Base-by-base conservation (phyloP, 2,888 invertebrate genomes). In the Alentia gelatinosa region DNA sequence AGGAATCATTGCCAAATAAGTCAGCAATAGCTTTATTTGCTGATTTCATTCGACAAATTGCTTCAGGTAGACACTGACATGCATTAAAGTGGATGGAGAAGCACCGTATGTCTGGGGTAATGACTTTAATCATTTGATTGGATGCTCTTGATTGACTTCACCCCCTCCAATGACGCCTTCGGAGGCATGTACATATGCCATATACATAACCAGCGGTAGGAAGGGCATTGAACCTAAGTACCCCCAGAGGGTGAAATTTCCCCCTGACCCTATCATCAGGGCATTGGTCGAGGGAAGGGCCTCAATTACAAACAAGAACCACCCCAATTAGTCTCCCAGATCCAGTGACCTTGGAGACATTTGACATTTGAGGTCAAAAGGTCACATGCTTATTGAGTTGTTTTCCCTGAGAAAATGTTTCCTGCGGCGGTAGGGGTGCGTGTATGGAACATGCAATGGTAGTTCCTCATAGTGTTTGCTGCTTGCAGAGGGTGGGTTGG, bases 271-370 rank as follows among this genome's bases (percentile, higher is more conserved):
- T 26, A 68, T 26, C 26, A 68, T 68, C 26, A 68, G 68, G 68
- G 30, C 26, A 9, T 33, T 4, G 26, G 68, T 3, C 1, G 5
- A 68, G 68, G 68, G 68, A 12, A 68, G 68, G 33, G 15, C 79
- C 79, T 23, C 79, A 79, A 79, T 79, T 79, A 79, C 79, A 79
- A 79, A 79, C 23, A 79, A 79, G 79, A 39, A 79, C 79, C 39
- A 79, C 79, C 79, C 79, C 79, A 79, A 79, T 79, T 79, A 79
- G 79, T 75, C 39, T 39, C 39, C 79, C 12, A 33, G 12, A 79
- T 15, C 79, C 23, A 79, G n/a, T 47, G 86, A 42, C 86, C 86
- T 50, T 5, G 30, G 40, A 5, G 47, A 50, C 30, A 26, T 35
- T 19, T 86, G 86, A 86, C 86, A 42, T 26, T 47, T 1, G 30